Percentiles rank a stretch among this genome's conserved stretches.
phyloP scores from a whole-genome alignment of 2,888 invertebrate species.

The Parnassius mnemosyne region DNA sequence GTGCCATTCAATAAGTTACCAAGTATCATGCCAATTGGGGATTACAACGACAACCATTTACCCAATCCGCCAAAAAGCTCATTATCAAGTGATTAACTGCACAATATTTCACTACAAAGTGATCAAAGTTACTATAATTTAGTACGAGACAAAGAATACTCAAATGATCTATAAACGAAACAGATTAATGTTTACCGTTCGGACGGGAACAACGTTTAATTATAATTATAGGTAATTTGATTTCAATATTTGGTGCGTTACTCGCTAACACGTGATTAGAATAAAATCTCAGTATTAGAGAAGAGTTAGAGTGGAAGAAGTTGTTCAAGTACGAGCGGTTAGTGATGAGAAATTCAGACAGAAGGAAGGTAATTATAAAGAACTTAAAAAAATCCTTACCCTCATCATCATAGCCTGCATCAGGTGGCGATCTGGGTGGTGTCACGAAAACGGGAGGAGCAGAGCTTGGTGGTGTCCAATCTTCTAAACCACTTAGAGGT shows the following conservation, averaged over 20 bases:
- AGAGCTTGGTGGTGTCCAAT: slow-evolving; percentile 86
- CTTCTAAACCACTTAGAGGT: slow-evolving; percentile 84
- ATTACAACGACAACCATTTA: slow-evolving; percentile 49
- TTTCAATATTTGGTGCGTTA: too few species aligned
- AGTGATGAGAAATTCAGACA: slow-evolving; percentile 33
- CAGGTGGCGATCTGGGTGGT: slow-evolving; percentile 81
- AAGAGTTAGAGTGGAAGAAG: slow-evolving; percentile 26
- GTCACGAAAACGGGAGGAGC: slow-evolving; percentile 88
- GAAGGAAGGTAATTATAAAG: slow-evolving; percentile 17
- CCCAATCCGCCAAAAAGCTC: slow-evolving; percentile 64
- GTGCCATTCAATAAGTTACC: slow-evolving; percentile 45
- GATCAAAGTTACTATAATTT: slow-evolving; percentile 32
- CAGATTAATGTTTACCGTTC: slow-evolving; percentile 37
- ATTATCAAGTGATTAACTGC: slow-evolving; percentile 45
- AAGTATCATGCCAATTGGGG: slow-evolving; percentile 61
- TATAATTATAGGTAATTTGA: too few species aligned
- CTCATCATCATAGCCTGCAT: slow-evolving; percentile 49
- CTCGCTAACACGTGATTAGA: not conserved
- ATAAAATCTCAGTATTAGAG: slow-evolving; percentile 28
- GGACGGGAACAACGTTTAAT: slow-evolving; percentile 40
- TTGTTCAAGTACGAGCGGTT: slow-evolving; percentile 41
- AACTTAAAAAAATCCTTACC: slow-evolving; percentile 45
- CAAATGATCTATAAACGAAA: slow-evolving; percentile 37
- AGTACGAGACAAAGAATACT: slow-evolving; percentile 36
- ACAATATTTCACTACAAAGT: slow-evolving; percentile 42